Base-by-base conservation (phyloP, 2,888 invertebrate genomes). In the Hymenopus coronatus region DNA sequence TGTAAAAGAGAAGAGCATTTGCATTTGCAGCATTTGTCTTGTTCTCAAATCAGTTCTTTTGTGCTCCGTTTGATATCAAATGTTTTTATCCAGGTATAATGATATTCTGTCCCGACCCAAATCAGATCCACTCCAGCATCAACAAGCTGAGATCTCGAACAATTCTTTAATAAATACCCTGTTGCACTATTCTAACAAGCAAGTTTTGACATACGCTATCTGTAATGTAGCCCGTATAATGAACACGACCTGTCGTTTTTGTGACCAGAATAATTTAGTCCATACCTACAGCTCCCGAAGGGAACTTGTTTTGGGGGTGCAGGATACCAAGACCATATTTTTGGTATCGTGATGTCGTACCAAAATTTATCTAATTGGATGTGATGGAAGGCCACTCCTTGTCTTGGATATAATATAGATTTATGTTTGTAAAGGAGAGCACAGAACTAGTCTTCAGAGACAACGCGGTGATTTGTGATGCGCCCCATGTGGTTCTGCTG, bases 301-400 rank as follows among this genome's bases (percentile, higher is more conserved):
- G 87, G 87, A 89, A 89, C 89, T 89, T 89, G 89, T 89, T 89
- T 89, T 84, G 81, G 82, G 30, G 30, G 54, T 70, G 54, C 54
- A 70, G 83, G 86, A 89, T 88, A 88, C 87, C 89, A 89, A 87
- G 88, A 88, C 88, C 54, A 87, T 88, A 88, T 89, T 86, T 88
- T 89, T 54, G 86, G 89, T 83, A 40, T 85, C 83, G 89, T 87
- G 88, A 89, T 88, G 81, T 84, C 88, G 87, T 70, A 33, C 87
- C 82, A 88, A 89, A 89, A 88, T 89, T 87, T 88, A 88, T 89
- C 88, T 89, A 89, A 89, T 89, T 89, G 89, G 89, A 88, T 89
- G 85, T 89, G 87, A 84, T 87, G 54, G 88, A 82, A 82, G 88
- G 85, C 89, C 87, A 70, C 54, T 46, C 84, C 83, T 86, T 87